phyloP scores from a whole-genome alignment of 1,140 invertebrate genomes.

The Heliothis subflexa region DNA sequence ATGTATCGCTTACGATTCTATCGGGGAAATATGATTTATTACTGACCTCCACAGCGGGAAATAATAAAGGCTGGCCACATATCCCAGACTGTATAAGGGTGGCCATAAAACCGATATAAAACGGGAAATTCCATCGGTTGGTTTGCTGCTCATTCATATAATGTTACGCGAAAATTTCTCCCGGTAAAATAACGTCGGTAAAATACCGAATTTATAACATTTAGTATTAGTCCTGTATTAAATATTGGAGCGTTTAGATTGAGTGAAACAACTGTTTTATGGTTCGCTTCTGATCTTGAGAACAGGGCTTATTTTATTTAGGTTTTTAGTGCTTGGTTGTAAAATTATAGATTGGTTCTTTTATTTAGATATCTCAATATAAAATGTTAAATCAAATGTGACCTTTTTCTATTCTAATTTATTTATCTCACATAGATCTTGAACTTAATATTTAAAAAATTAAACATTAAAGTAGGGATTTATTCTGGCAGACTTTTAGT shows the following conservation, averaged over 20 bases:
- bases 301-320: conserved; percentile 16
- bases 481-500: too few relatives aligned
- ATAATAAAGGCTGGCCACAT: conserved; percentile 55
- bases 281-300: conserved; percentile 7
- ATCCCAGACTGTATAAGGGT: conserved; percentile 42
- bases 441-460: too few relatives aligned
- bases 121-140: conserved; percentile 31
- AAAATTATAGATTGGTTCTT: conserved; percentile 9
- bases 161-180: neutral
- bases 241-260: conserved; percentile 17
- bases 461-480: too few relatives aligned
- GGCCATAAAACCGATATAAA: conserved; percentile 46
- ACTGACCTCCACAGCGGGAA: conserved; percentile 48
- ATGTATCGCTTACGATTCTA: conserved; percentile 48
- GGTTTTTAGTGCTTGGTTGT: conserved; percentile 2
- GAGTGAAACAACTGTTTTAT: conserved; percentile 27
- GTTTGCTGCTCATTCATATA: conserved; percentile 35
- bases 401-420: neutral
- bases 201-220: conserved; percentile 19
- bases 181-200: conserved; percentile 6
- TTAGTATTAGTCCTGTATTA: neutral
- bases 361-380: too few relatives aligned
- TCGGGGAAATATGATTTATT: conserved; percentile 51
- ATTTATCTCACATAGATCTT: too few relatives aligned
- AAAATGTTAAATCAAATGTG: neutral